These are phyloP conservation scores for Capra hircus DNA, from an alignment of 2,113 vertebrate genomes.

Conservation along the genomic window DNA sequence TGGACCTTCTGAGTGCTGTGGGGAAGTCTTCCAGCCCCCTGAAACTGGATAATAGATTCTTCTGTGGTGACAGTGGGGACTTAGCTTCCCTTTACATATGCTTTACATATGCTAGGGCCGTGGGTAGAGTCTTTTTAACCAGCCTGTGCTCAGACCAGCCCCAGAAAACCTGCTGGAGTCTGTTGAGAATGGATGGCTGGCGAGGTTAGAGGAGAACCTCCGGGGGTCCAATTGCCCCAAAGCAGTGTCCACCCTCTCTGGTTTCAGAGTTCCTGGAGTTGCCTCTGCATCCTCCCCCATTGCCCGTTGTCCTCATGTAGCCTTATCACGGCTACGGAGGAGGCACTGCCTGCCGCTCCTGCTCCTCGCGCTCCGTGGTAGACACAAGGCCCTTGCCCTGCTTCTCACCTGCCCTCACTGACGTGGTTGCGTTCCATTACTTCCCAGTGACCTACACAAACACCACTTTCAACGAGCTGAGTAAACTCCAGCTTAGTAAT, in stretches of 20 bases:
- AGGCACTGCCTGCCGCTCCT: neutral
- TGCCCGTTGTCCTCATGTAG: fast-evolving
- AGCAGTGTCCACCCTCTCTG: neutral
- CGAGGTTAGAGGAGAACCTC: neutral
- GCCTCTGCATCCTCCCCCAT: neutral
- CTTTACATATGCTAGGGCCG: neutral
- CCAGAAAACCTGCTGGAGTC: neutral
- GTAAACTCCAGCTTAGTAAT: neutral
- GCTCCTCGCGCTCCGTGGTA: neutral
- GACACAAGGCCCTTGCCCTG: neutral
- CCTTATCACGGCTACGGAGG: no score
- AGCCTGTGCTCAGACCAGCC: neutral
- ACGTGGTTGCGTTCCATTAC: neutral
- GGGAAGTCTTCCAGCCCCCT: neutral
- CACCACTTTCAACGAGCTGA: neutral
- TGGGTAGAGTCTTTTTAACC: neutral
- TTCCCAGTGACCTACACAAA: neutral
- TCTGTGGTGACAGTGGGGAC: no score
- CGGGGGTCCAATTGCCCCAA: neutral
- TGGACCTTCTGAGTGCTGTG: neutral
- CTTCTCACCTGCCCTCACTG: neutral
- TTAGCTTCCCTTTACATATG: neutral
- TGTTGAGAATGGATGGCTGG: neutral
- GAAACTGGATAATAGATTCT: neutral
- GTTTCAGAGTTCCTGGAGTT: neutral